phyloP scores from a whole-genome alignment of 1,140 invertebrate species.

The Dendrolimus kikuchii region DNA sequence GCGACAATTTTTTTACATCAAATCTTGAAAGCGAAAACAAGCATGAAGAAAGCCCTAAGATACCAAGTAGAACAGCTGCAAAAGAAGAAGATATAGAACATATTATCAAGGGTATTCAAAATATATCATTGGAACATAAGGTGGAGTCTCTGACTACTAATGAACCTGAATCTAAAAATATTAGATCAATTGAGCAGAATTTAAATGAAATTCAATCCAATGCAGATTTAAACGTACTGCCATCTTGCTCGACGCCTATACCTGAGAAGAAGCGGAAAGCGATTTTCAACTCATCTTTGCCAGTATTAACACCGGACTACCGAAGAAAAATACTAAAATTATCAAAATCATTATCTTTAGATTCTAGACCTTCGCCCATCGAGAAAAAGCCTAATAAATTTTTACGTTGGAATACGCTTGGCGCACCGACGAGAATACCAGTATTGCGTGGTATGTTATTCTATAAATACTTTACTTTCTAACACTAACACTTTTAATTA shows the following conservation, averaged over 20 bases:
- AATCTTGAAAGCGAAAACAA: constrained; percentile 13
- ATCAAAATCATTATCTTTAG: constrained; percentile 15
- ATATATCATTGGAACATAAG: constrained; percentile 20
- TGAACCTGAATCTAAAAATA: not conserved
- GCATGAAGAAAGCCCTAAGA: constrained; percentile 6
- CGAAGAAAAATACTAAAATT: constrained; percentile 26
- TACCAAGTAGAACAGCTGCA: constrained; percentile 5
- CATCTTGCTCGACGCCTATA: no score
- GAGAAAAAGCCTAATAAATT: constrained; percentile 26
- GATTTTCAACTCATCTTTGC: not conserved
- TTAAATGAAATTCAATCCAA: no score
- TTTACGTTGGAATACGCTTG: constrained; percentile 41
- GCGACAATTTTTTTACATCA: constrained; percentile 1
- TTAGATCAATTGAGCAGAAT: not conserved
- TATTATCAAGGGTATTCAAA: constrained; percentile 15
- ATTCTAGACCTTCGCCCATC: constrained; percentile 7
- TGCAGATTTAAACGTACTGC: no score
- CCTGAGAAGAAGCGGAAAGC: no score
- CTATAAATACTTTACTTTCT: not conserved
- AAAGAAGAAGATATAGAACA: constrained; percentile 15
- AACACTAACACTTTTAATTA: not conserved
- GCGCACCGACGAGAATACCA: constrained; percentile 18
- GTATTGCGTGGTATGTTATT: constrained; percentile 7
- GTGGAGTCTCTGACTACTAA: constrained; percentile 7
- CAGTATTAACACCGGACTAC: constrained; percentile 14